Percentiles rank a stretch among this genome's conserved stretches.
These are phyloP conservation scores for Recurvirostra avosetta DNA, from an alignment of 2,113 vertebrate genomes.

Conservation along the genomic window DNA sequence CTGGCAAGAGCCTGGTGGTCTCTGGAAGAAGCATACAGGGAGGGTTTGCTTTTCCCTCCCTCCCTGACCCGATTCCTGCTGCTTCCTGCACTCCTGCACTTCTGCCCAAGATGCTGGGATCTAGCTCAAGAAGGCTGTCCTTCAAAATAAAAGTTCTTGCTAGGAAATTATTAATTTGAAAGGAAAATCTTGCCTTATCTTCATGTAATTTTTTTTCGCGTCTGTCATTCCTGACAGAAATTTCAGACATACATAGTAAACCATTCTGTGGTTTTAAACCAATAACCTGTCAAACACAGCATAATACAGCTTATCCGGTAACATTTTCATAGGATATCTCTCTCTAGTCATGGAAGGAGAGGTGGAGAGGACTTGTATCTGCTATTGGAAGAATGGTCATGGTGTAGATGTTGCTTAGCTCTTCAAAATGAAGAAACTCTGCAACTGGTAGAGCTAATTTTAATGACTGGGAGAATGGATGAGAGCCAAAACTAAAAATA, in stretches of 20 bases:
- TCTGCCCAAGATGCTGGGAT: background rate
- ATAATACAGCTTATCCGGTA: background rate
- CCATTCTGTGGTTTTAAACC: background rate
- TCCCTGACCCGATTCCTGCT: background rate
- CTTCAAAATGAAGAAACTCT: background rate
- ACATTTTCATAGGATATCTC: background rate
- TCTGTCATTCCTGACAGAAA: background rate
- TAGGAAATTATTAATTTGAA: background rate
- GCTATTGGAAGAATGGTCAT: background rate
- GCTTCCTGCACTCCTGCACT: background rate
- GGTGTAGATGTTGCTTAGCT: background rate
- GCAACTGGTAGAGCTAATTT: background rate
- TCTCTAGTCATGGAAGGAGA: background rate
- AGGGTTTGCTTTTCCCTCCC: background rate
- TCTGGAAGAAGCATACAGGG: background rate
- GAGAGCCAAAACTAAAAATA: background rate
- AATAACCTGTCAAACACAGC: background rate
- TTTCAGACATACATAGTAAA: background rate
- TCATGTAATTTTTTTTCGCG: background rate
- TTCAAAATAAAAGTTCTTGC: background rate
- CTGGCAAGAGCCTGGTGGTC: background rate
- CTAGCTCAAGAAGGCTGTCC: background rate
- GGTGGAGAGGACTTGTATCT: background rate
- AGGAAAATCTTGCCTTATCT: background rate
- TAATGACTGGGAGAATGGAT: background rate